Percentiles rank a stretch among this genome's conserved stretches.
phyloP scores from a whole-genome alignment of 2,113 vertebrate genomes.

The Scalopus aquaticus region DNA sequence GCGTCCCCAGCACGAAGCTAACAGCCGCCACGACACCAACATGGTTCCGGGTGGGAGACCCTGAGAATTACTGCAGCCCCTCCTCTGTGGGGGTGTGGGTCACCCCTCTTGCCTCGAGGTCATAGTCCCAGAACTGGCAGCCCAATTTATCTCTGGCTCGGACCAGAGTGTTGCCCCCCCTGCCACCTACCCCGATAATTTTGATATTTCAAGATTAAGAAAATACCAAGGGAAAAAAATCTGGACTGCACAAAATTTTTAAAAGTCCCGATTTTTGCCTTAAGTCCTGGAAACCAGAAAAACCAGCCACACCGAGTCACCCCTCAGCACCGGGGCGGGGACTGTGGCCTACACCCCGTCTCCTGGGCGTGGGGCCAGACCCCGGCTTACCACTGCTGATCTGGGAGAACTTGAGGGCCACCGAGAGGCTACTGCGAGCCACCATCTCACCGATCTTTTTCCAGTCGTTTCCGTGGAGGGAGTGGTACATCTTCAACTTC shows the following conservation, averaged over 20 bases:
- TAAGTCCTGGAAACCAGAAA: not conserved
- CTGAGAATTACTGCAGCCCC: too few relatives aligned
- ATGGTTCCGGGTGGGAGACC: rapidly evolving
- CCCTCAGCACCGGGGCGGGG: not conserved
- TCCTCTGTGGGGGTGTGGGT: rapidly evolving
- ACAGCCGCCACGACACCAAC: rapidly evolving
- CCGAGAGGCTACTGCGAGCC: constrained; percentile 81
- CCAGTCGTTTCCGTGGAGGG: constrained; percentile 85
- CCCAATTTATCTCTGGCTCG: not conserved
- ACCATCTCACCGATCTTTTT: constrained; percentile 83
- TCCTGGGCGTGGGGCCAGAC: rapidly evolving
- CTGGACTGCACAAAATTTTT: not conserved
- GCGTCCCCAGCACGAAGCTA: not conserved
- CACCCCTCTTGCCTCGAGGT: not conserved
- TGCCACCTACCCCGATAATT: too few relatives aligned
- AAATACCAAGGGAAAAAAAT: not conserved
- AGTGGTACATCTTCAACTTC: constrained; percentile 79
- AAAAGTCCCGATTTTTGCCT: not conserved
- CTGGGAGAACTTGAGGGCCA: constrained; percentile 85
- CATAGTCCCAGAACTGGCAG: not conserved
- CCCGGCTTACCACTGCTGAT: constrained; percentile 75
- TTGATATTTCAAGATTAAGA: not conserved
- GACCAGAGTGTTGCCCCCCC: too few relatives aligned
- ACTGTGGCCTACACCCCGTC: rapidly evolving
- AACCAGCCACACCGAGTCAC: rapidly evolving